Evolutionary conservation across 2,888 invertebrate species (phyloP), one percentile per base, ranked within the genome.

Genomic region (Andrena fulva): DNA sequence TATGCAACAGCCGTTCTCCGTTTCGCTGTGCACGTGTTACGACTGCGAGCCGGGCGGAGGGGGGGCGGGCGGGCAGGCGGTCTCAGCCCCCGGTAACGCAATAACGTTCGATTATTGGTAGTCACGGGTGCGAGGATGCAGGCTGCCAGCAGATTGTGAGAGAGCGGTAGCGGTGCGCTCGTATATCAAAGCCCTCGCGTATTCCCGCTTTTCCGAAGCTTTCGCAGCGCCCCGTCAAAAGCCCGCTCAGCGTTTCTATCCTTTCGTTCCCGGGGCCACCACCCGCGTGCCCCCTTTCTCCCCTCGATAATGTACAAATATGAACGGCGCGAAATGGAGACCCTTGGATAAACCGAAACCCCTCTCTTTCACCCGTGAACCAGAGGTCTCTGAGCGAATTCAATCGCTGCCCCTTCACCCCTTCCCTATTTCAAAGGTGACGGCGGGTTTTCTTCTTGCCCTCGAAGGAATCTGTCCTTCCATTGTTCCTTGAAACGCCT

Each of bases 31-130:
- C 86, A 85, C 85, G 79, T 85, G 82, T 77, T 80, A 77, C 77
- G 85, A 77, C 60, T 69, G 75, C 62, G 74, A 70, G 62, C 63
- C 63, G 27, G 0, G 12, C 42, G 42, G 12, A 4, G 42, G 1
- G 42, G 10, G 2, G 10, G 35, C 2, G 2, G 42, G 33, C 20
- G 20, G 29, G 29, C 29, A 2, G 10, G 16, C 24, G 56, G 48
- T 77, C 77, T 77, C 60, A 79, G 72, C 78, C 82, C 81, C 82
- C 72, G 85, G 90, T 90, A 92, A 92, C 90, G 92, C 91, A 92
- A 92, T 92, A 93, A 92, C 90, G 90, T 92, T 92, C 92, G 91
- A 93, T 93, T 92, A 92, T 92, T 91, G 91, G 91, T 90, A 91
- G 92, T 91, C 89, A 89, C 89, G 89, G 87, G 83, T 88, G 86